Conservation (phyloP, 2,113 vertebrate genomes). For the Cygnus buccinator region DNA sequence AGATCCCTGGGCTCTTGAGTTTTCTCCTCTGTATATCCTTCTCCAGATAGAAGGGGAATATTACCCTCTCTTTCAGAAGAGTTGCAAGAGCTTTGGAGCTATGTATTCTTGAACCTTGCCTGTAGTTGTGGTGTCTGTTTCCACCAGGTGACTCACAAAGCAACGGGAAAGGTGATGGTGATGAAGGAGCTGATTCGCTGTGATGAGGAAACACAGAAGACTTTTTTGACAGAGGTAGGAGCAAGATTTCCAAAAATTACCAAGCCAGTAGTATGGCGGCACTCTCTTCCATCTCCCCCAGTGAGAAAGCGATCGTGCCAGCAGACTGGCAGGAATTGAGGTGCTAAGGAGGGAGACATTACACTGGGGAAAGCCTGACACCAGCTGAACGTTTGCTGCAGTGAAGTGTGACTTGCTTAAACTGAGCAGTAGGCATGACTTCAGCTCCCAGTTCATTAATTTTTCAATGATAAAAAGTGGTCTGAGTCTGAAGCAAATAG, state of each 20-base stretch:
- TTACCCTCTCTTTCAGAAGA: background rate
- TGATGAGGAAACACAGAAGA: slow-evolving; percentile 97
- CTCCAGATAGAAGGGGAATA: background rate
- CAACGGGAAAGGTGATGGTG: slow-evolving; percentile 98
- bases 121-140: slow-evolving; percentile 22
- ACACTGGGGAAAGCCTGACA: background rate
- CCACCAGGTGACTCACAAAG: slow-evolving; percentile 92
- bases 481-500: slow-evolving; percentile 22
- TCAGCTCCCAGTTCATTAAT: slow-evolving; percentile 55
- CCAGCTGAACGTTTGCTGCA: slow-evolving; percentile 18
- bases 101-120: background rate
- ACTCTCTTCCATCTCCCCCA: background rate
- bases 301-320: background rate
- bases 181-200: slow-evolving; percentile 98
- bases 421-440: slow-evolving; percentile 8
- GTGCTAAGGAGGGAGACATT: background rate
- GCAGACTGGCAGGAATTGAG: background rate
- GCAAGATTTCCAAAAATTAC: background rate
- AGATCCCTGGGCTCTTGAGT: background rate
- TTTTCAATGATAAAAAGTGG: slow-evolving; percentile 58
- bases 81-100: background rate
- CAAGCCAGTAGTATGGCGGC: background rate
- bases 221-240: slow-evolving; percentile 93
- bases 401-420: slow-evolving; percentile 9
- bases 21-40: background rate